phyloP scores from a whole-genome alignment of 2,113 vertebrate species.

The Cinclus cinclus region DNA sequence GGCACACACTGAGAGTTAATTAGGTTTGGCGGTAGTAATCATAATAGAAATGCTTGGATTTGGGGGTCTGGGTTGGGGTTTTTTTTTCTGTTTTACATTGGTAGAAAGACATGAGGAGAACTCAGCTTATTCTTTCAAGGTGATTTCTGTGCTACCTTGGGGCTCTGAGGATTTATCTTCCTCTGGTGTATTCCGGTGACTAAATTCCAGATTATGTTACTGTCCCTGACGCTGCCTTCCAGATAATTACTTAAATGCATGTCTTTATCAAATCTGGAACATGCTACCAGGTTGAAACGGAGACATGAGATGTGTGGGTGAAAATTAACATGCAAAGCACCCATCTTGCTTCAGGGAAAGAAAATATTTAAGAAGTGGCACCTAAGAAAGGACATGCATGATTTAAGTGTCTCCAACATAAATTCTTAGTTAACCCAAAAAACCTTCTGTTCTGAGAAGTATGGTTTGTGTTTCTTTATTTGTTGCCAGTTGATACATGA shows the following conservation, averaged over 20 bases:
- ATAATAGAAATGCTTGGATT: not conserved
- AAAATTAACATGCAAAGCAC: not conserved
- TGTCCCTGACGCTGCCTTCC: not conserved
- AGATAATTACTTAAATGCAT: not conserved
- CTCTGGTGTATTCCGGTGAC: not conserved
- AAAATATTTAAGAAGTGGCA: not conserved
- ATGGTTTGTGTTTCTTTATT: not conserved
- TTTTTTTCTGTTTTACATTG: not conserved
- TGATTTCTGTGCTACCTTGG: not conserved
- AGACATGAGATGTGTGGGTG: not conserved
- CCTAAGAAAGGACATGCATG: not conserved
- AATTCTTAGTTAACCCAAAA: not conserved
- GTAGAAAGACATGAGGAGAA: not conserved
- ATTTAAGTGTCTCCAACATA: not conserved
- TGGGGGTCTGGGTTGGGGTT: rapidly evolving
- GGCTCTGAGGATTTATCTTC: not conserved
- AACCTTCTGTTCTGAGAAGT: not conserved
- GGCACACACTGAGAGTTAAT: conserved; percentile 12
- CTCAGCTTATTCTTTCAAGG: not conserved
- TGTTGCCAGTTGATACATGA: not conserved
- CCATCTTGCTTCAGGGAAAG: not conserved
- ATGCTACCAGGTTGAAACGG: not conserved
- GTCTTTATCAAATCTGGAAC: not conserved
- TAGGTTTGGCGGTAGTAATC: conserved; percentile 18
- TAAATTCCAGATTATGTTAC: not conserved